Percentiles rank a stretch among this genome's conserved stretches.
phyloP scores from a whole-genome alignment of 2,888 invertebrate species.

The Pseudococcus viburni region DNA sequence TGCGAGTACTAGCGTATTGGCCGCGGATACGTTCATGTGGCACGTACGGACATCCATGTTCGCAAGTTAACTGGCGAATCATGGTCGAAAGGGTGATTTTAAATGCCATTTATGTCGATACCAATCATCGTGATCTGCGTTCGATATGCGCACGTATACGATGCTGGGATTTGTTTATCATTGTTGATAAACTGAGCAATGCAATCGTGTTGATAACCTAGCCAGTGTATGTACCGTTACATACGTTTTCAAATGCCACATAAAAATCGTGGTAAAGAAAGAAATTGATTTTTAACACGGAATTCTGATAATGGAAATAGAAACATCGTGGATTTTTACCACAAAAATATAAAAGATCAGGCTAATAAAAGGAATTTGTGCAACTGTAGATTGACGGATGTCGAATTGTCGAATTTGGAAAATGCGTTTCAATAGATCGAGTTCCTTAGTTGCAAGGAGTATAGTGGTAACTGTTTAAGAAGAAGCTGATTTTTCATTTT shows the following conservation, averaged over 20 bases:
- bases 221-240: neutral
- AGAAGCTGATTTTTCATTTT: too few species aligned
- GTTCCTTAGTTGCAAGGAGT: too few species aligned
- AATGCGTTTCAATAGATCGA: too few species aligned
- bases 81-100: slow-evolving; percentile 38
- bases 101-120: slow-evolving; percentile 27
- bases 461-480: too few species aligned
- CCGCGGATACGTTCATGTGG: slow-evolving; percentile 2
- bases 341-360: too few species aligned
- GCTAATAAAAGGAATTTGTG: too few species aligned
- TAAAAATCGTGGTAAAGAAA: neutral
- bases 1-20: neutral
- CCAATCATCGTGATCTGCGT: slow-evolving; percentile 12
- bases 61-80: slow-evolving; percentile 14
- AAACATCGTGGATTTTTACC: too few species aligned
- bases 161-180: neutral
- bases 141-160: neutral
- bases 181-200: neutral
- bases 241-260: neutral
- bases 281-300: neutral
- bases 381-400: too few species aligned
- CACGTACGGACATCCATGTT: slow-evolving; percentile 14
- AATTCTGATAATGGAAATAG: too few species aligned
- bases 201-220: slow-evolving; percentile 12
- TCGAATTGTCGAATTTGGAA: too few species aligned